Base-by-base conservation (phyloP, 2,113 vertebrate genomes). In the Festucalex cinctus region DNA sequence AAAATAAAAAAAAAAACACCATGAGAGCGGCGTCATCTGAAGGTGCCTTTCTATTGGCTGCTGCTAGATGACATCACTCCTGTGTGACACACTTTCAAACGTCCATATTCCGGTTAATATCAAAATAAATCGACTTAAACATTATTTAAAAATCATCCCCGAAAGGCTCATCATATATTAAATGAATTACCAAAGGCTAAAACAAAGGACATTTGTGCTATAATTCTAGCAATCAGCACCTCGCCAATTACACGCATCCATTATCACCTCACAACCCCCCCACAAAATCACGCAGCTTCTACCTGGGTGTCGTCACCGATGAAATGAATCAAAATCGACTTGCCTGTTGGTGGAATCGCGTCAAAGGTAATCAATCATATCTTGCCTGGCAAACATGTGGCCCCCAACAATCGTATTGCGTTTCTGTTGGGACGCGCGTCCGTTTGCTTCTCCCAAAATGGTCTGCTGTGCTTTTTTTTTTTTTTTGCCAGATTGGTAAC, bases 191-290 rank as follows among this genome's bases (percentile, higher is more conserved):
- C n/a, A n/a, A n/a, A n/a, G n/a, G n/a, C n/a, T n/a, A n/a, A n/a
- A n/a, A n/a, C n/a, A n/a, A n/a, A n/a, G n/a, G n/a, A n/a, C n/a
- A n/a, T n/a, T n/a, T n/a, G n/a, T n/a, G n/a, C n/a, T n/a, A n/a
- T n/a, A n/a, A n/a, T n/a, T n/a, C n/a, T n/a, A n/a, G 78, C 77
- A 75, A 86, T 87, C 80, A 80, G 74, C 81, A 82, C 75, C 81
- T 78, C 74, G 69, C 80, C 84, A 85, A 86, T 88, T 88, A 86
- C 84, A 77, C 43, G 70, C 83, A 82, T 85, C 82, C 77, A 83
- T 88, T 88, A 85, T 67, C 24, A 1, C 53, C 77, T 86, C 87
- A 90, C 74, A 63, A 83, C 28, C 28, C 28, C 28, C 28, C 28
- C 28, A 2, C 28, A n/a, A n/a, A n/a, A 8, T 32, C 74, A 74